Base-by-base conservation (phyloP, 2,113 vertebrate species). In the Phrynosoma platyrhinos region DNA sequence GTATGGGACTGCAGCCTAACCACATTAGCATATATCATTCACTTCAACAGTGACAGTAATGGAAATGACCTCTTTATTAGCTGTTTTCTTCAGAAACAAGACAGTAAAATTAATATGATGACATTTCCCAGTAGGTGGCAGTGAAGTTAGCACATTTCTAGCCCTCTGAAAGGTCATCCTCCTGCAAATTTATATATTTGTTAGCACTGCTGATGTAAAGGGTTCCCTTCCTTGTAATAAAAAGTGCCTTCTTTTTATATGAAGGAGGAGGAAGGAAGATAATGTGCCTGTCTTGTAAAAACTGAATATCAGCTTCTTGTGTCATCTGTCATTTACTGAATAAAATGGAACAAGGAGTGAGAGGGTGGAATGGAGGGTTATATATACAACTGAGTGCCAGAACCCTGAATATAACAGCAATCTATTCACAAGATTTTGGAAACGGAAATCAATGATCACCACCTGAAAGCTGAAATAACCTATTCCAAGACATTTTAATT, bases 51-150 rank as follows among this genome's bases (percentile, higher is more conserved):
- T 5, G 5, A n/a, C 36, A 55, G 30, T 9, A 69, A 71, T 71
- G 14, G n/a, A 52, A 72, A 14, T 25, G 13, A 71, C 55, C 14
- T 68, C 20, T 79, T 78, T 53, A 9, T 68, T 69, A 86, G 42
- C 40, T 25, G 23, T 5, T 85, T 27, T 52, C 5, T 2, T 72
- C 58, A 90, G 91, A 91, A 74, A 8, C 62, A 87, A 53, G 82
- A 40, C 80, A 85, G 89, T 85, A 27, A 86, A 85, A 36, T 68
- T 66, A 53, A 78, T 91, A 85, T 36, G 0, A 74, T 58, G 79
- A 32, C 40, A 47, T 7, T 88, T 93, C 89, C 91, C 90, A 93
- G 90, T 85, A 94, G 93, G 75, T 91, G 90, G 87, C 92, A 93
- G 80, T 88, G 80, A 89, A 88, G 47, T 21, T 90, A 87, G 84